phyloP scores from a whole-genome alignment of 2,888 invertebrate genomes.

The Helobdella robusta region DNA sequence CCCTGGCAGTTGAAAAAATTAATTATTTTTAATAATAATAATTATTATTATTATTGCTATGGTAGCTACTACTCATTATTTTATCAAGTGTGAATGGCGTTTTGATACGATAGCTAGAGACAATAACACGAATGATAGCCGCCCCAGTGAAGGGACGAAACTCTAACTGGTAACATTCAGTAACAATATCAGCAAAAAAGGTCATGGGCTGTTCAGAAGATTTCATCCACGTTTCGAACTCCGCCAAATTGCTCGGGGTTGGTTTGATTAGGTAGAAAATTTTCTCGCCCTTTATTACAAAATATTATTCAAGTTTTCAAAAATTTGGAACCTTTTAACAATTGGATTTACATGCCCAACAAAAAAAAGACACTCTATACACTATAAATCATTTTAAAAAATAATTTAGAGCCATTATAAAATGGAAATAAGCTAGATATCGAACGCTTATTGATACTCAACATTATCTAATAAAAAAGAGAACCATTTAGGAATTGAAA shows the following conservation, averaged over 20 bases:
- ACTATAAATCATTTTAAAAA: too few relatives aligned
- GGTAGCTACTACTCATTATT: neutral
- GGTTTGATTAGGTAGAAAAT: constrained; percentile 24
- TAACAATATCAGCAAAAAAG: constrained; percentile 21
- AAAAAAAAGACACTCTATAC: too few relatives aligned
- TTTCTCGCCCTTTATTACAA: constrained; percentile 18
- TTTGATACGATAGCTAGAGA: neutral
- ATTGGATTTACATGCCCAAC: too few relatives aligned
- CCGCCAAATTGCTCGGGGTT: constrained; percentile 17
- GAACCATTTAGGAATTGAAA: too few relatives aligned
- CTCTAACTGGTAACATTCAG: constrained; percentile 23
- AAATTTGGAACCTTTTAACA: too few relatives aligned
- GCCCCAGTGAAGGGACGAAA: neutral
- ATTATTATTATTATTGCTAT: neutral
- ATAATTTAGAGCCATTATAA: too few relatives aligned
- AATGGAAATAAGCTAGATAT: too few relatives aligned
- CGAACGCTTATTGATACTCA: too few relatives aligned
- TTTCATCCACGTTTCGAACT: constrained; percentile 26
- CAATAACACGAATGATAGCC: neutral
- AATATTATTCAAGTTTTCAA: too few relatives aligned
- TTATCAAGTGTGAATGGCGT: neutral
- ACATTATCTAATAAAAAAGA: too few relatives aligned
- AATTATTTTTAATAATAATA: neutral
- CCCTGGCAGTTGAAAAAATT: neutral
- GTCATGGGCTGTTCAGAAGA: constrained; percentile 19